These are phyloP conservation scores for Drosophila tani DNA, from an alignment of 1,140 invertebrate genomes.

Conservation along the genomic window DNA sequence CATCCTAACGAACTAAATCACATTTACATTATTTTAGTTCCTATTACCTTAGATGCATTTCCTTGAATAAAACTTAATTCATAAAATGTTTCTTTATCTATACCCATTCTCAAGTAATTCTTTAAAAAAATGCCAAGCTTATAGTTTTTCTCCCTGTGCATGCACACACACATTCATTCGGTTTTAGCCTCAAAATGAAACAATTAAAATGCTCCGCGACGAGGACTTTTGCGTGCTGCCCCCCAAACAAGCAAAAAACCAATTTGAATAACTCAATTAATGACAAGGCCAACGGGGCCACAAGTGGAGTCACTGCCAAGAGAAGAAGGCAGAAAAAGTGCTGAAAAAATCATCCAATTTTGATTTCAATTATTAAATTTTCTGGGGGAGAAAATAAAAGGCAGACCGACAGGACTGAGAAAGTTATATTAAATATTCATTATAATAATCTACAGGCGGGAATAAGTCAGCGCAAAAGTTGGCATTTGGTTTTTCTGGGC, in stretches of 20 bases:
- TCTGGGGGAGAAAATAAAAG: constrained; percentile 16
- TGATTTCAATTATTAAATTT: constrained; percentile 59
- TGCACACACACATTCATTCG: constrained; percentile 4
- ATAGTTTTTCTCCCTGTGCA: not conserved
- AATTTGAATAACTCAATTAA: constrained; percentile 74
- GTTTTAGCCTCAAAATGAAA: constrained; percentile 47
- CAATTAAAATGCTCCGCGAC: constrained; percentile 60
- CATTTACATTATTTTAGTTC: too few relatives aligned
- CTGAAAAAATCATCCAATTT: constrained; percentile 48
- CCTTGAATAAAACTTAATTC: too few relatives aligned
- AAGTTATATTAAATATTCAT: constrained; percentile 79
- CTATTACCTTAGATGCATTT: too few relatives aligned
- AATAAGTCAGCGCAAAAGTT: constrained; percentile 51
- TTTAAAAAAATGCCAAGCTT: too few relatives aligned
- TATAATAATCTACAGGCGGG: constrained; percentile 68
- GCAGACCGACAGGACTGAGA: constrained; percentile 17
- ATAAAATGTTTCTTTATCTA: too few relatives aligned
- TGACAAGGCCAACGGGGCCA: constrained; percentile 41
- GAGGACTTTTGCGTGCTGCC: constrained; percentile 36
- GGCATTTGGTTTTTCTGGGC: constrained; percentile 35
- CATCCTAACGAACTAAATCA: not conserved
- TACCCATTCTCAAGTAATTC: too few relatives aligned
- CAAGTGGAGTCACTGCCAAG: constrained; percentile 32
- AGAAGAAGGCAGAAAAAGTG: constrained; percentile 17
- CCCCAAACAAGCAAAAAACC: constrained; percentile 30